Conservation (phyloP, 1,140 invertebrate species). For the Euglossa dilemma region DNA sequence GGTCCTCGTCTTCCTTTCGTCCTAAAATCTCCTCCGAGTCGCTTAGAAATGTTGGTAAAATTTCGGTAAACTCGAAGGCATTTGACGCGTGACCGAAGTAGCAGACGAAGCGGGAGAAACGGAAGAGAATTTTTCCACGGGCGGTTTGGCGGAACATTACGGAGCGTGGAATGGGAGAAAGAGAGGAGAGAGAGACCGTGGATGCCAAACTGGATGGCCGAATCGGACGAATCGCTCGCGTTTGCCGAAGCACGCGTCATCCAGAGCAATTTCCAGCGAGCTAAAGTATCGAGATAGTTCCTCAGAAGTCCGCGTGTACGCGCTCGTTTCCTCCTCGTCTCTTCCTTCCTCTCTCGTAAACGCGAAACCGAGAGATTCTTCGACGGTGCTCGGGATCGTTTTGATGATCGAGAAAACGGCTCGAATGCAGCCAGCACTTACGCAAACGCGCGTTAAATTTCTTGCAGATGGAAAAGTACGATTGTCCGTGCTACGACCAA, state of each 20-base stretch:
- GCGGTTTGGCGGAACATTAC: too few relatives aligned
- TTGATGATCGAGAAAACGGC: background rate
- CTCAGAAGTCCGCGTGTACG: background rate
- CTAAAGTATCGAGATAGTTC: background rate
- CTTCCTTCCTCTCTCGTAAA: background rate
- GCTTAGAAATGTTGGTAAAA: too few relatives aligned
- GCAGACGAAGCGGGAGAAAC: too few relatives aligned
- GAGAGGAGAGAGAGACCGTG: too few relatives aligned
- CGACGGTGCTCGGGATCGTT: background rate
- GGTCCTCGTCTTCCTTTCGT: too few relatives aligned
- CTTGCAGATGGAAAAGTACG: background rate
- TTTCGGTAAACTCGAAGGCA: too few relatives aligned
- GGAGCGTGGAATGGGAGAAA: too few relatives aligned
- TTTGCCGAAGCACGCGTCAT: background rate
- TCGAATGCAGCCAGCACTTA: constrained; percentile 1
- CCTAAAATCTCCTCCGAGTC: too few relatives aligned
- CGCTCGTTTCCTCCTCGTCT: background rate
- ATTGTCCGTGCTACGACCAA: background rate
- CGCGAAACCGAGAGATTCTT: background rate
- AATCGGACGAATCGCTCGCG: background rate
- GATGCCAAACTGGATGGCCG: background rate
- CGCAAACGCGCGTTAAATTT: constrained; percentile 2
- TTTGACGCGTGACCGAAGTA: too few relatives aligned
- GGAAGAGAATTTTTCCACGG: too few relatives aligned
- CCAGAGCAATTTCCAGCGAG: background rate